Percentiles rank a stretch among this genome's conserved stretches.
Evolutionary conservation across 2,113 vertebrate species (phyloP).

Genomic region (Bujurquina vittata): DNA sequence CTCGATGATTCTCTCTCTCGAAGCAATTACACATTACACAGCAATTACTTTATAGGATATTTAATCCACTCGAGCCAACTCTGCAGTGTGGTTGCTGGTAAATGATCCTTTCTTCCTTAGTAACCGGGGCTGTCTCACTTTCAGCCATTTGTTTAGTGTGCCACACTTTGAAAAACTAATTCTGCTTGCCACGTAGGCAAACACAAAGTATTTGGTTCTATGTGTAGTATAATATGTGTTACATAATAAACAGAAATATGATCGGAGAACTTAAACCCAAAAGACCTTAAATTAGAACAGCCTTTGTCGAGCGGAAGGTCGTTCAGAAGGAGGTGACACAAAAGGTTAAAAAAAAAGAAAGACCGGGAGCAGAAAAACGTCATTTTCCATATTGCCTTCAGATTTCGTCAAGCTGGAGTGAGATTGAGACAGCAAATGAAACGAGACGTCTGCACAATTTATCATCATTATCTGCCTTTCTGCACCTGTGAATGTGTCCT

Average conservation of each 20-base stretch:
- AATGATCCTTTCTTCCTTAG: neutral
- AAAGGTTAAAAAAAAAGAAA: neutral
- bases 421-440: neutral
- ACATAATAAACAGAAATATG: neutral
- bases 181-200: neutral
- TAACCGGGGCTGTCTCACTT: neutral
- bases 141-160: neutral
- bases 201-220: neutral
- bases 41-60: neutral
- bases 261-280: neutral
- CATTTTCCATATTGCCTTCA: neutral
- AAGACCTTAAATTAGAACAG: neutral
- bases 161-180: neutral
- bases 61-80: neutral
- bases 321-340: neutral
- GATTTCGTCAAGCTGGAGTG: neutral
- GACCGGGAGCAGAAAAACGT: neutral
- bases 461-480: constrained; percentile 34
- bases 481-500: constrained; percentile 14
- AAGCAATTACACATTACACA: neutral
- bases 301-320: neutral
- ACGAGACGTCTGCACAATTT: neutral
- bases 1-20: neutral
- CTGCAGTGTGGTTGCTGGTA: neutral
- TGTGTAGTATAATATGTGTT: neutral